Conservation (phyloP, 1,140 invertebrate species). For the Drosophila lowei region DNA sequence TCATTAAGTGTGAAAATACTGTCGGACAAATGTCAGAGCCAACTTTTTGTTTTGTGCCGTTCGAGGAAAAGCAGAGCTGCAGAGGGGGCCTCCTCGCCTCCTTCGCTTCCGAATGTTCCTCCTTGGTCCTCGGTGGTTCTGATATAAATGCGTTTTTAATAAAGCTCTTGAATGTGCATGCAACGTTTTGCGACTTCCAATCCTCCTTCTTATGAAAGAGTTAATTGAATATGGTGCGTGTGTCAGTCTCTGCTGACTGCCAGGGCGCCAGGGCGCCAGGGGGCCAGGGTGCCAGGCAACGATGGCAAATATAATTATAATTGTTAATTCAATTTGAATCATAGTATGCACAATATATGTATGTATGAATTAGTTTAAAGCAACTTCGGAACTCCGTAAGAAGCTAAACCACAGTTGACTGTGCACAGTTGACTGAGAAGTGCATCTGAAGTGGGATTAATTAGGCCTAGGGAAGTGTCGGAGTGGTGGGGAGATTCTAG, state of each 20-base stretch:
- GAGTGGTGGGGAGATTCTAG: too few relatives aligned
- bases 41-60: slow-evolving; percentile 37
- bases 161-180: slow-evolving; percentile 41
- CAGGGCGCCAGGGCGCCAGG: background rate
- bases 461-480: too few relatives aligned
- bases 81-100: background rate
- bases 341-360: background rate
- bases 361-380: too few relatives aligned
- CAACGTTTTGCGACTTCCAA: slow-evolving; percentile 19
- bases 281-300: slow-evolving; percentile 3
- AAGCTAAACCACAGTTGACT: too few relatives aligned
- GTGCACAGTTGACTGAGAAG: too few relatives aligned
- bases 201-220: slow-evolving; percentile 24
- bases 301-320: slow-evolving; percentile 40
- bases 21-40: slow-evolving; percentile 48
- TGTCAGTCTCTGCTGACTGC: background rate
- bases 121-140: slow-evolving; percentile 18
- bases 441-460: too few relatives aligned
- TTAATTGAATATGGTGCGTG: slow-evolving; percentile 59
- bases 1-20: slow-evolving; percentile 53
- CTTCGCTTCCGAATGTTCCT: background rate
- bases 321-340: slow-evolving; percentile 45
- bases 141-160: slow-evolving; percentile 63
- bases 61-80: slow-evolving; percentile 1
- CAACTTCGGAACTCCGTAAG: too few relatives aligned